Evolutionary conservation across 2,888 invertebrate species (phyloP), one percentile per base, ranked within the genome.

Genomic region (Idaea dimidiata): DNA sequence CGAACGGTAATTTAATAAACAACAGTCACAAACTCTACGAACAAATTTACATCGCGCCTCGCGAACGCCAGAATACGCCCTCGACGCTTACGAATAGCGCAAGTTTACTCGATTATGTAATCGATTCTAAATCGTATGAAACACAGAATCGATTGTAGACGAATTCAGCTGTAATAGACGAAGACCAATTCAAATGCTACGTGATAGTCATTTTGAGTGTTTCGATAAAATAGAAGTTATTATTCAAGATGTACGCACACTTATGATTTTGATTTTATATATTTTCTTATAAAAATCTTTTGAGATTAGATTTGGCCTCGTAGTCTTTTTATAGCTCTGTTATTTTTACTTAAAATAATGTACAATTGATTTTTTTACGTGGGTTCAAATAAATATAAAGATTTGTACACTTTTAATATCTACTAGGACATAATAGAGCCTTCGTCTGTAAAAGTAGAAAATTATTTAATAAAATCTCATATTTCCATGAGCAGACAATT

Each of bases 1-100:
- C 62, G 66, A 66, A 65, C 66, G 62, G 72, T 79, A 80, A 81
- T 79, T 78, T 78, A 81, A 81, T 81, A 81, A 78, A 76, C 72
- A 78, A 74, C 74, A 72, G 74, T 71, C 68, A 67, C 71, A 72
- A 81, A 81, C 73, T 81, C 71, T 54, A 70, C 66, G 73, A 72
- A 74, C 77, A 79, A 43, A 80, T 81, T 81, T 81, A 77, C 81
- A 80, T 77, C 67, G 72, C 60, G 67, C 67, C 65, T 63, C 65
- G 63, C 61, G 64, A 68, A 64, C 69, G 64, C 65, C 69, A 63
- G 71, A 76, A 71, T 70, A 73, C 80, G 70, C 57, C 33, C 58
- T 68, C 71, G 62, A 68, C 68, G 68, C 59, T 71, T 71, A 64
- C 62, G 54, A 56, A 18, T 56, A 56, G 18, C 56, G 10, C 18